Percentiles rank a stretch among this genome's conserved stretches.
Conservation (phyloP, 2,888 invertebrate species). For the Clusia tigrina region DNA sequence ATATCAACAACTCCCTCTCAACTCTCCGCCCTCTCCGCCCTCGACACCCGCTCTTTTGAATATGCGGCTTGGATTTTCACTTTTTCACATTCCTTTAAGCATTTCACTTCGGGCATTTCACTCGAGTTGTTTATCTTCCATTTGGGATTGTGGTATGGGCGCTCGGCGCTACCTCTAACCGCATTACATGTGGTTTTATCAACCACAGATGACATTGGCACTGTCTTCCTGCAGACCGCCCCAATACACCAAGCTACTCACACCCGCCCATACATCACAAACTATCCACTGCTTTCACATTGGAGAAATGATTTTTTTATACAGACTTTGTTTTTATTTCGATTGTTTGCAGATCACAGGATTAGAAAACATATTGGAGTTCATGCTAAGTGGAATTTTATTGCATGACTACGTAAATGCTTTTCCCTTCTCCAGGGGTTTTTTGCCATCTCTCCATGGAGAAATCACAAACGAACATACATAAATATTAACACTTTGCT, state of each 20-base stretch:
- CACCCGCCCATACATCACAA: neutral
- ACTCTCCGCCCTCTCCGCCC: neutral
- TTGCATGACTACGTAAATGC: conserved; percentile 24
- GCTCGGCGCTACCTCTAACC: conserved; percentile 5
- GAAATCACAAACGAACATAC: conserved; percentile 20
- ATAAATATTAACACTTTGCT: conserved; percentile 24
- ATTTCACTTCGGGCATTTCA: neutral
- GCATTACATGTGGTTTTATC: conserved; percentile 30
- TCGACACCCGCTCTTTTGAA: neutral
- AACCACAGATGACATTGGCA: conserved; percentile 24
- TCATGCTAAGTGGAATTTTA: conserved; percentile 37
- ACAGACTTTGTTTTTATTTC: conserved; percentile 29
- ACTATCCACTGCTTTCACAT: neutral
- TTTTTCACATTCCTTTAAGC: neutral
- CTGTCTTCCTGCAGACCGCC: neutral
- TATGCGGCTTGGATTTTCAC: neutral
- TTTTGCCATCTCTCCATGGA: neutral
- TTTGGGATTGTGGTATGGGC: conserved; percentile 11
- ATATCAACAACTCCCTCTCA: neutral
- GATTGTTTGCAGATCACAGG: conserved; percentile 36
- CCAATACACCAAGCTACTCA: neutral
- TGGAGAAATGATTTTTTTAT: conserved; percentile 2
- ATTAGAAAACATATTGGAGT: conserved; percentile 34
- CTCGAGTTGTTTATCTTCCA: conserved; percentile 19
- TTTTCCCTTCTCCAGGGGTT: no score